Conservation (phyloP, 2,797 vertebrate genomes). For the Sebastes kiyomatsui region DNA sequence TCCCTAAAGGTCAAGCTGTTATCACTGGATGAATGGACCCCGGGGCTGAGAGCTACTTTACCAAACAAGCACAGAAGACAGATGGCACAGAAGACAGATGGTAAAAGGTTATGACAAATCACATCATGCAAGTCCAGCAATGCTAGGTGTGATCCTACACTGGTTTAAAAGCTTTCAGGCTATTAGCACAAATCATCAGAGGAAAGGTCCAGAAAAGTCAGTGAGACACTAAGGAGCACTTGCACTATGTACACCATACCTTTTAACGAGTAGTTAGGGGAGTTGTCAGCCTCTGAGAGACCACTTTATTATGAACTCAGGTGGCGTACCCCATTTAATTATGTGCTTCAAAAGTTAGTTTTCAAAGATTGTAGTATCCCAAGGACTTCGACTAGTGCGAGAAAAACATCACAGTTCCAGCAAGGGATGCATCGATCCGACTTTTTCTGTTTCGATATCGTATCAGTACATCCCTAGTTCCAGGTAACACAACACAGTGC, state of each 20-base stretch:
- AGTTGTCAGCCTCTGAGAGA: constrained; percentile 19
- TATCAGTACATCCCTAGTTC: too few species aligned
- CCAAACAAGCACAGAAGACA: background rate
- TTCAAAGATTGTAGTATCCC: background rate
- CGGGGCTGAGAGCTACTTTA: background rate
- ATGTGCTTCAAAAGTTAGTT: background rate
- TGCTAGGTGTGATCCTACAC: background rate
- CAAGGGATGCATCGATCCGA: too few species aligned
- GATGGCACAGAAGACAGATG: background rate
- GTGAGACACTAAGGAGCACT: background rate
- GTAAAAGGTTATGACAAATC: background rate
- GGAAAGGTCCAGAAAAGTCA: constrained; percentile 6
- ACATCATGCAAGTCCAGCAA: background rate
- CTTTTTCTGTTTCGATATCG: too few species aligned
- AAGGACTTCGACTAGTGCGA: background rate
- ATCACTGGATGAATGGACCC: background rate
- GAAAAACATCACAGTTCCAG: background rate
- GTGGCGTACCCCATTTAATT: background rate
- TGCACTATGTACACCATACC: background rate
- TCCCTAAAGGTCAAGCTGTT: background rate
- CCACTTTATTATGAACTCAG: constrained; percentile 17
- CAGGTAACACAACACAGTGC: background rate
- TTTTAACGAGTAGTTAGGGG: constrained; percentile 6
- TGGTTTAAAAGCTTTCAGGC: background rate
- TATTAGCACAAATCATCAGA: background rate